phyloP scores from a whole-genome alignment of 2,888 invertebrate species.

The Zonitis immaculata region DNA sequence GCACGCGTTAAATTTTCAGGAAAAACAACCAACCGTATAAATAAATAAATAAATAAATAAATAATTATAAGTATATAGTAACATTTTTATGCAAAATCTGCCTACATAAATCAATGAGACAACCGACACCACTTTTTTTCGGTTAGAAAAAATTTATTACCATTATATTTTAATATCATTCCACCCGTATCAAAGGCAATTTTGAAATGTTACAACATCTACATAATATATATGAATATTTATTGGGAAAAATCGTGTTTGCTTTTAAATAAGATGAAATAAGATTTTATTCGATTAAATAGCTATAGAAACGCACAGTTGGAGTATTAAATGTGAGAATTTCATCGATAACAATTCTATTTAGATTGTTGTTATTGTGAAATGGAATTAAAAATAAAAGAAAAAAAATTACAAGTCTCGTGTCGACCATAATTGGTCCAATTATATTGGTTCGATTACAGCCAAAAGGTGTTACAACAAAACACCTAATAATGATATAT shows the following conservation, averaged over 20 bases:
- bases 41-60: too few relatives aligned
- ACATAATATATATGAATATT: neutral
- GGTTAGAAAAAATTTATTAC: constrained; percentile 16
- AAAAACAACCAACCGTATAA: too few relatives aligned
- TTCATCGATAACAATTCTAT: neutral
- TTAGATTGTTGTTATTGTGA: neutral
- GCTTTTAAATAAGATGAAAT: constrained; percentile 19
- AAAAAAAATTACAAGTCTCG: neutral
- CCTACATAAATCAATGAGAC: constrained; percentile 15
- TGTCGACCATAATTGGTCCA: neutral
- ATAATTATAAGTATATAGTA: neutral
- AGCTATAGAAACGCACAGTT: constrained; percentile 1
- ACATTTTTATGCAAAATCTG: constrained; percentile 20
- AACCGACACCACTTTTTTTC: neutral
- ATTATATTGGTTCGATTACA: neutral
- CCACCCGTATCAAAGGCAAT: constrained; percentile 11
- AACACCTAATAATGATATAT: constrained; percentile 22
- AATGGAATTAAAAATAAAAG: neutral
- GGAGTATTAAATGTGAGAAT: neutral
- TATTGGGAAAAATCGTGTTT: constrained; percentile 20
- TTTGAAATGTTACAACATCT: constrained; percentile 2
- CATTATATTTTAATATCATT: constrained; percentile 11
- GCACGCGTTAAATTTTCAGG: neutral
- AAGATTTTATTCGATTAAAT: constrained; percentile 7
- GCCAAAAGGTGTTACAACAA: constrained; percentile 8